Percentiles rank a stretch among this genome's conserved stretches.
Conservation (phyloP, 2,888 invertebrate species). For the Monopis laevigella region DNA sequence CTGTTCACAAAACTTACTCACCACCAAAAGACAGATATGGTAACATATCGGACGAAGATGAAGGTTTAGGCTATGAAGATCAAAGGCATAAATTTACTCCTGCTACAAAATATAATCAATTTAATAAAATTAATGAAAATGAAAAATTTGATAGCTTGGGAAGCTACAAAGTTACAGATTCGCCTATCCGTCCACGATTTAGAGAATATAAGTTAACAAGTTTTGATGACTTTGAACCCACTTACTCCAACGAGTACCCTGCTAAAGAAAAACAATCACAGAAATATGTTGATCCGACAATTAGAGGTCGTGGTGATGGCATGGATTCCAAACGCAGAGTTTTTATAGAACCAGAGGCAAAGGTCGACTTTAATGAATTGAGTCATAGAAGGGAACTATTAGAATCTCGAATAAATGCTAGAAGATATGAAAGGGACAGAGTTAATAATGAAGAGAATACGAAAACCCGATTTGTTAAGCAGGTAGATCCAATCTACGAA, state of each 20-base stretch:
- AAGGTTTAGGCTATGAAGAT: constrained; percentile 80
- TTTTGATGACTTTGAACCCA: constrained; percentile 59
- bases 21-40: constrained; percentile 55
- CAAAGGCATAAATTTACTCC: constrained; percentile 43
- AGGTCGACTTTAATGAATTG: constrained; percentile 67
- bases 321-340: constrained; percentile 70
- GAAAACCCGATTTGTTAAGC: constrained; percentile 46
- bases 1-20: constrained; percentile 61
- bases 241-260: constrained; percentile 52
- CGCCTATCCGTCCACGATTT: constrained; percentile 72
- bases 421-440: constrained; percentile 52
- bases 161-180: constrained; percentile 58
- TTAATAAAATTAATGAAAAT: constrained; percentile 57
- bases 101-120: constrained; percentile 46
- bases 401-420: constrained; percentile 78
- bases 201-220: constrained; percentile 65
- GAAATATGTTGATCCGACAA: constrained; percentile 41
- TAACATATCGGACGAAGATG: constrained; percentile 79
- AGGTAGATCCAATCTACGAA: constrained; percentile 59
- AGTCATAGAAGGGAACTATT: constrained; percentile 78
- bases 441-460: constrained; percentile 44
- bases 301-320: constrained; percentile 72
- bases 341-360: constrained; percentile 47
- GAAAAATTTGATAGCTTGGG: constrained; percentile 49
- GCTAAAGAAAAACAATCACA: constrained; percentile 29